Conservation (phyloP, 2,113 vertebrate genomes). For the Collichthys lucidus region DNA sequence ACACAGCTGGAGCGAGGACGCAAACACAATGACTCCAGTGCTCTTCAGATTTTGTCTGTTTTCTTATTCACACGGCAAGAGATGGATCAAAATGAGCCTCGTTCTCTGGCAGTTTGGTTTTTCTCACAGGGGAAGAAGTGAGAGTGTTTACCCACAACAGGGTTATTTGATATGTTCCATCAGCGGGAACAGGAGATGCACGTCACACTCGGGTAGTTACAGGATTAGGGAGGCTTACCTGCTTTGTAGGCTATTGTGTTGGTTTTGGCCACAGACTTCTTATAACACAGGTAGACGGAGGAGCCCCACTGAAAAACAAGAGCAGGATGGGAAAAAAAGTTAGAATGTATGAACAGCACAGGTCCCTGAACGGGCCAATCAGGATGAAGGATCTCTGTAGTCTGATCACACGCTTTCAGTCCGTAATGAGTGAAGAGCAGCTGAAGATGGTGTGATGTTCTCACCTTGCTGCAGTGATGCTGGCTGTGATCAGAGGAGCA, state of each 20-base stretch:
- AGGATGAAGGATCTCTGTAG: not conserved
- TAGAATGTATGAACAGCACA: not conserved
- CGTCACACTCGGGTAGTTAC: constrained; percentile 5
- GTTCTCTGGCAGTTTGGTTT: not conserved
- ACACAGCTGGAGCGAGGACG: not conserved
- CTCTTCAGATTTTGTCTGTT: too few relatives aligned
- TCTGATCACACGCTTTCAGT: not conserved
- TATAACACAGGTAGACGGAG: constrained; percentile 96
- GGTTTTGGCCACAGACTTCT: constrained; percentile 98
- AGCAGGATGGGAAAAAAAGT: not conserved
- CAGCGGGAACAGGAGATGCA: constrained; percentile 2
- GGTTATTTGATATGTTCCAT: not conserved
- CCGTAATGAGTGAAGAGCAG: too few relatives aligned
- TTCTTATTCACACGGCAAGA: too few relatives aligned
- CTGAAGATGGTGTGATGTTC: not conserved
- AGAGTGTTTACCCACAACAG: constrained; percentile 1
- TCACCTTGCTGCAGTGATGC: not conserved
- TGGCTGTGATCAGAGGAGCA: not conserved
- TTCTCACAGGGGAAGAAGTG: not conserved
- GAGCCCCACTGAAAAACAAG: constrained; percentile 92
- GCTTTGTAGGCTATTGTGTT: constrained; percentile 98
- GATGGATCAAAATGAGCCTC: not conserved
- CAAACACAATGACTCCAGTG: not conserved
- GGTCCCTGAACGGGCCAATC: not conserved
- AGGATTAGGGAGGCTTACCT: constrained; percentile 82